Evolutionary conservation across 1,140 invertebrate genomes (phyloP).

Genomic region (Ceratosolen fusciceps): DNA sequence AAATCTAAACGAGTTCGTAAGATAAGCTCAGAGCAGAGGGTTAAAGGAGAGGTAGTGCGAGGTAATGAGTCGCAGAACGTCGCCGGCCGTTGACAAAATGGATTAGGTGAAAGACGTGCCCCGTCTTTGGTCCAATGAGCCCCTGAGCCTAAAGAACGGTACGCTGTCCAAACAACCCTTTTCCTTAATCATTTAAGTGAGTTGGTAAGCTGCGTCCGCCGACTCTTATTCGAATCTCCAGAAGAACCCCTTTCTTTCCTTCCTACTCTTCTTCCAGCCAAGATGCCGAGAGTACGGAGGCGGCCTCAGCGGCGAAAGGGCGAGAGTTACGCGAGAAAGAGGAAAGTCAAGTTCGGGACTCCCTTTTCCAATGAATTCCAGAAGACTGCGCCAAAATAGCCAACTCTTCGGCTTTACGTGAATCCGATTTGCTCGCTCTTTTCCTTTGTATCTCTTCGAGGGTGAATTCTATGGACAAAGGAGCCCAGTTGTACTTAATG

Average conservation of each 20-base stretch:
- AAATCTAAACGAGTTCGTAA: constrained; percentile 32
- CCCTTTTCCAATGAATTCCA: constrained; percentile 11
- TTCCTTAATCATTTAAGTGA: constrained; percentile 72
- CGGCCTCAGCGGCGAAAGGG: neutral
- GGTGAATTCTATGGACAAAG: constrained; percentile 11
- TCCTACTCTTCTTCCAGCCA: neutral
- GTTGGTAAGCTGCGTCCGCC: constrained; percentile 65
- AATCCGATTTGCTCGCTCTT: constrained; percentile 25
- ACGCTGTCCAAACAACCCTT: constrained; percentile 70
- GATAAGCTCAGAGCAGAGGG: constrained; percentile 22
- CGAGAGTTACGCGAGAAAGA: neutral
- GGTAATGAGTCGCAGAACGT: constrained; percentile 62
- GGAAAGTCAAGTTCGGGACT: no score
- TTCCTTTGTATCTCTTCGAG: neutral
- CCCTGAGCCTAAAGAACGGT: constrained; percentile 52
- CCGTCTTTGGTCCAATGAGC: constrained; percentile 35
- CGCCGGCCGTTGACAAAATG: constrained; percentile 67
- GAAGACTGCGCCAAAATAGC: constrained; percentile 4
- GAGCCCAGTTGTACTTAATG: constrained; percentile 27
- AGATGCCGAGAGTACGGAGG: neutral
- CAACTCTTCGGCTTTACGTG: constrained; percentile 17
- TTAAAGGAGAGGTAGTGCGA: constrained; percentile 41
- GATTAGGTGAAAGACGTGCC: constrained; percentile 65
- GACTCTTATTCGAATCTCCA: constrained; percentile 58
- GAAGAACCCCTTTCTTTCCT: constrained; percentile 62